phyloP scores from a whole-genome alignment of 2,113 vertebrate species.

The Nothocercus julius region DNA sequence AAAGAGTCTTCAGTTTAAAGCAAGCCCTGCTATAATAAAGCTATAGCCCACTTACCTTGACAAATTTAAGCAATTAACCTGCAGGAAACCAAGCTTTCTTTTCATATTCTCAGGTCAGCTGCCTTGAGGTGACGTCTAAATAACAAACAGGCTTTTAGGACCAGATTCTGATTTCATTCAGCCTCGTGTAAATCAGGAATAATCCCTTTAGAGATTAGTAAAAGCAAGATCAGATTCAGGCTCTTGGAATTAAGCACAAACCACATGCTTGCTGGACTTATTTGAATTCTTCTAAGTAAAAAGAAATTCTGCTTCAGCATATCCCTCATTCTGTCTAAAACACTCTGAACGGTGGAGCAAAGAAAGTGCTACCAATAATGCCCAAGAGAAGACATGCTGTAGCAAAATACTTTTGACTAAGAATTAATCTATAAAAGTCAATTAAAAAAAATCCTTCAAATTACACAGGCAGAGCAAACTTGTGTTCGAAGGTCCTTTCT shows the following conservation, averaged over 20 bases:
- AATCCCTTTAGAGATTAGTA: conserved; percentile 60
- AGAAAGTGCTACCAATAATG: neutral
- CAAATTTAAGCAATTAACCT: conserved; percentile 49
- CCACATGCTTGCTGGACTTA: conserved; percentile 51
- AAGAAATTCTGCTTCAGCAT: conserved; percentile 28
- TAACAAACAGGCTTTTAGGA: neutral
- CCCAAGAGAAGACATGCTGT: neutral
- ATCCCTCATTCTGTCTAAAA: neutral
- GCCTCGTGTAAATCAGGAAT: conserved; percentile 18
- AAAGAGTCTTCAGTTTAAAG: neutral
- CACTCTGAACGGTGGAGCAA: neutral
- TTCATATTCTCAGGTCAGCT: conserved; percentile 33
- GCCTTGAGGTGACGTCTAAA: conserved; percentile 3
- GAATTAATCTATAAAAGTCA: neutral
- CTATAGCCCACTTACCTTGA: neutral
- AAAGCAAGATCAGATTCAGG: conserved; percentile 37
- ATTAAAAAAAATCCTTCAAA: neutral
- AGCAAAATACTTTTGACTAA: neutral
- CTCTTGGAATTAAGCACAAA: conserved; percentile 51
- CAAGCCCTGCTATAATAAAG: conserved; percentile 5
- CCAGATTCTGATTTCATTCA: conserved; percentile 29
- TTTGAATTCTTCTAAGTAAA: conserved; percentile 55
- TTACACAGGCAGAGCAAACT: neutral
- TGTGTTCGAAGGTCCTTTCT: neutral
- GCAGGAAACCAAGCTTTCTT: neutral